Evolutionary conservation across 2,113 vertebrate species (phyloP).

Genomic region (Myotis brandtii): DNA sequence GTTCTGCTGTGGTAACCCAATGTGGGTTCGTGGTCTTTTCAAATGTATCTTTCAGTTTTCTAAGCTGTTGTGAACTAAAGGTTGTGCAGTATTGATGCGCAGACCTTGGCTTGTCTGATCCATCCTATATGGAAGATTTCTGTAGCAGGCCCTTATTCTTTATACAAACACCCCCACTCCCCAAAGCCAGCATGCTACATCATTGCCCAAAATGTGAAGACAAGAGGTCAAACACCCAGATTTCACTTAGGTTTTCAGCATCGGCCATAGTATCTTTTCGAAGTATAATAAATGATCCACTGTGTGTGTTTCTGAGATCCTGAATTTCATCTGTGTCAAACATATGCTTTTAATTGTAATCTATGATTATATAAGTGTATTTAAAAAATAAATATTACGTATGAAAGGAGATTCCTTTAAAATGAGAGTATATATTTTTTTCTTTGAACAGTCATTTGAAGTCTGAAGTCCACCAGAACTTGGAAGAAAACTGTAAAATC

Average conservation of each 20-base stretch:
- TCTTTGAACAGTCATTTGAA: constrained; percentile 71
- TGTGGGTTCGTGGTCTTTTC: background rate
- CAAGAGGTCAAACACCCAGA: background rate
- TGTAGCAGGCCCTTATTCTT: background rate
- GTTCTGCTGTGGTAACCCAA: background rate
- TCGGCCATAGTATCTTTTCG: background rate
- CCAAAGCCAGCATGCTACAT: background rate
- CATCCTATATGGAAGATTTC: background rate
- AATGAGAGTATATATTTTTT: constrained; percentile 54
- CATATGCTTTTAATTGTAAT: background rate
- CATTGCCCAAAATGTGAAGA: background rate
- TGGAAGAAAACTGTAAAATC: constrained; percentile 61
- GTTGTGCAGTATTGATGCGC: no score
- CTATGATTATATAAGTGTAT: background rate
- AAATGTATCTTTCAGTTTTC: background rate
- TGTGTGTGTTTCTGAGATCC: background rate
- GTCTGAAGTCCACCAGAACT: constrained; percentile 35
- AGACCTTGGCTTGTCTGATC: background rate
- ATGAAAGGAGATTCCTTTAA: constrained; percentile 42
- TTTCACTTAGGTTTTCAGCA: background rate
- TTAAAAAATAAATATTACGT: constrained; percentile 4
- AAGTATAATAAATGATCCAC: background rate
- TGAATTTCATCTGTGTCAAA: background rate
- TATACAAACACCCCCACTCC: background rate
- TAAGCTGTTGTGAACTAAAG: background rate